Conservation (phyloP, 2,113 vertebrate genomes). For the Micromys minutus region DNA sequence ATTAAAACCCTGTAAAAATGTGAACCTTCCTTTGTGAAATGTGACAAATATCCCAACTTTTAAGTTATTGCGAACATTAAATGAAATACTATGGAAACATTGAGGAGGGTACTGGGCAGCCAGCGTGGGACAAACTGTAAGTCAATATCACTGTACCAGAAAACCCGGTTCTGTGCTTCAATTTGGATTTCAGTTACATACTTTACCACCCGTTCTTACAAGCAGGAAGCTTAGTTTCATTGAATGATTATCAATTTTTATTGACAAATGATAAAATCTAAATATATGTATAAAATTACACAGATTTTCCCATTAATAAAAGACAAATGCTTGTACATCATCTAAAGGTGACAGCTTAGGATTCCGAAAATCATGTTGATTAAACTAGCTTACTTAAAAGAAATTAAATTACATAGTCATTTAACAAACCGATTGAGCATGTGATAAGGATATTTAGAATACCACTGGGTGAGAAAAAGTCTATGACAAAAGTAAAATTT, state of each 20-base stretch:
- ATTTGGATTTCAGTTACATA: background rate
- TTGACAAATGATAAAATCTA: background rate
- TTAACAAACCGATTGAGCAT: background rate
- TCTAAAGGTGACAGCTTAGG: background rate
- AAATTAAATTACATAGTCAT: background rate
- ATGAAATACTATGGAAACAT: background rate
- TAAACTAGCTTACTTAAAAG: background rate
- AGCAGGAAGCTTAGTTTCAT: background rate
- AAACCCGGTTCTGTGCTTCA: background rate
- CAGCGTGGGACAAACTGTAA: background rate
- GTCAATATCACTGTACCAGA: background rate
- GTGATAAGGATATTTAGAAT: background rate
- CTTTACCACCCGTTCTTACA: background rate
- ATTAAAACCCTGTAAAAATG: background rate
- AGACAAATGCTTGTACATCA: background rate
- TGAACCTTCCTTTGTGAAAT: background rate
- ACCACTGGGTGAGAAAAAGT: background rate
- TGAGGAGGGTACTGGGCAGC: background rate
- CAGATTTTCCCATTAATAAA: slow-evolving; percentile 25
- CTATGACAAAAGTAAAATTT: background rate
- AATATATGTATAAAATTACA: background rate
- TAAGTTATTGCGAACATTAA: background rate
- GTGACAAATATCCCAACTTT: background rate
- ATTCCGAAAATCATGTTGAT: background rate
- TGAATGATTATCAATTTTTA: slow-evolving; percentile 9